Percentiles rank a stretch among this genome's conserved stretches.
Conservation (phyloP, 2,797 vertebrate species). For the Diceros bicornis region DNA sequence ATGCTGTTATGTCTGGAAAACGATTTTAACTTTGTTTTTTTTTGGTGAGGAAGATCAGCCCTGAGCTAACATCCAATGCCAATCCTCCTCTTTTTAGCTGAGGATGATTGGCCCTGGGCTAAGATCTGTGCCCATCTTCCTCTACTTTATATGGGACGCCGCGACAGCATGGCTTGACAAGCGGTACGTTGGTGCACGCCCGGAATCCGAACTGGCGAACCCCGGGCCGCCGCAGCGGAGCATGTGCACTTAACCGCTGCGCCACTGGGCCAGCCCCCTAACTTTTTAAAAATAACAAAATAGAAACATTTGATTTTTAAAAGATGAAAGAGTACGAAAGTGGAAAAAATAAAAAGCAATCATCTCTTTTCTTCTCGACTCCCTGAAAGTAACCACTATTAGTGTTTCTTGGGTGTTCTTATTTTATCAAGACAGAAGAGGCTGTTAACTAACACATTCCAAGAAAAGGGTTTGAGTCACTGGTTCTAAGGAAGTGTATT, state of each 20-base stretch:
- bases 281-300: slow-evolving; percentile 26
- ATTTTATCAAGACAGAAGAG: background rate
- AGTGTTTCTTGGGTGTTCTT: background rate
- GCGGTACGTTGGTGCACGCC: too few species aligned
- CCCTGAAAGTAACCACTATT: background rate
- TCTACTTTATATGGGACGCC: too few species aligned
- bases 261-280: too few species aligned
- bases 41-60: too few species aligned
- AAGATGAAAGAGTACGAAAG: background rate
- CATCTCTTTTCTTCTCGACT: background rate
- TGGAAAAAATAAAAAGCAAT: slow-evolving; percentile 13
- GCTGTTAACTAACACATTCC: background rate
- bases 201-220: too few species aligned
- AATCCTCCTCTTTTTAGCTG: too few species aligned
- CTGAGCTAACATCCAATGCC: too few species aligned
- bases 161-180: too few species aligned
- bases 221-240: too few species aligned
- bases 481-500: background rate
- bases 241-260: too few species aligned
- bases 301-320: background rate
- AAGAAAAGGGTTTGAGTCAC: background rate
- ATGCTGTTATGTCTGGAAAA: background rate
- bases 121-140: too few species aligned
- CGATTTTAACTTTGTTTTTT: background rate
- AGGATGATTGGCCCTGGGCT: too few species aligned